Base-by-base conservation (phyloP, 2,888 invertebrate genomes). In the Strigamia transsilvanica region DNA sequence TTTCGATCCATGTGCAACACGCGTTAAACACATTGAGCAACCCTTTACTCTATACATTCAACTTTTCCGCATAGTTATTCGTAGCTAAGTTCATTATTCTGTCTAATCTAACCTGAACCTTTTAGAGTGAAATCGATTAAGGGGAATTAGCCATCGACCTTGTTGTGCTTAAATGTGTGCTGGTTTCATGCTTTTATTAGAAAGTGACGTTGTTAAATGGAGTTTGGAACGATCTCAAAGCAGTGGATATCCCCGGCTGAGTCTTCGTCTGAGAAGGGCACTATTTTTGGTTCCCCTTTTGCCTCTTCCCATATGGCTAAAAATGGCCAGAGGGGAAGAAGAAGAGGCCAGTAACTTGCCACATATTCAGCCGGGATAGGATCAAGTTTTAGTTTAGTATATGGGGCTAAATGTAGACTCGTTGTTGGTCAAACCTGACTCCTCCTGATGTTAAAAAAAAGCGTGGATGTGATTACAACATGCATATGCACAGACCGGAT, bases 321-420 rank as follows among this genome's bases (percentile, higher is more conserved):
- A 73, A 73, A 73, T 73, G 73, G 73, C 73, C 73, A 73, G 73
- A 46, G 46, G 46, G 46, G 46, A 46, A 46, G 46, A 46, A 46
- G 46, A 46, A 46, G 46, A 46, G 46, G 46, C 46, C 46, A 46
- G 46, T 46, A 46, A 46, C 46, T 46, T 46, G 46, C 46, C 13
- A n/a, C 46, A 46, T 46, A 46, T 46, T 46, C 46, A 46, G 46
- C 13, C 46, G 46, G 46, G 46, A 46, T 46, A 12, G 46, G 46
- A 46, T 46, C 46, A 46, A 46, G 46, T 46, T 46, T 46, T 46
- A 13, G 15, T 46, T 46, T 46, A n/a, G 15, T 46, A 46, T n/a
- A 1, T 46, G 15, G 46, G 46, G 46, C 46, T 46, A 46, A 46
- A 46, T 46, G 46, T 46, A 12, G 46, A 46, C 46, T 46, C 46